Conservation (phyloP, 2,797 vertebrate genomes). For the Tamandua tetradactyla region DNA sequence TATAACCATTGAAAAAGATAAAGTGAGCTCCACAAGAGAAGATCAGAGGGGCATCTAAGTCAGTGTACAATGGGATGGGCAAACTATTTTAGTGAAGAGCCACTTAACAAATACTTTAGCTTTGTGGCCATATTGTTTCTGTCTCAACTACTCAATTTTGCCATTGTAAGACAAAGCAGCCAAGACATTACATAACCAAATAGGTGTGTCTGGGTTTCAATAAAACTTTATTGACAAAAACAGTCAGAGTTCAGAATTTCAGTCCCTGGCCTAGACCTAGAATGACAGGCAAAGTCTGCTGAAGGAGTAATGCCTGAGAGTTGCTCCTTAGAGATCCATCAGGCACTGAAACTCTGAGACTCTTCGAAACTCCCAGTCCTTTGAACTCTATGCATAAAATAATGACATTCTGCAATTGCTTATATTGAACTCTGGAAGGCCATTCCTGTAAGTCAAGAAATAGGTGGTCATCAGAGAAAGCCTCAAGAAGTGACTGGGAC, state of each 20-base stretch:
- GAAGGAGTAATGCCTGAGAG: not conserved
- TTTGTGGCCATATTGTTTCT: not conserved
- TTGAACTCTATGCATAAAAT: not conserved
- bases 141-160: not conserved
- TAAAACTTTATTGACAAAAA: not conserved
- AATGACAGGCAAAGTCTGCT: not conserved
- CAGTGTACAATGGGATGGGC: not conserved
- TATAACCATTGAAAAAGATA: not conserved
- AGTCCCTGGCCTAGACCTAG: not conserved
- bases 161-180: not conserved
- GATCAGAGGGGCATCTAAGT: not conserved
- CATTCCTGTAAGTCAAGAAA: not conserved
- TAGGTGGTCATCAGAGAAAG: not conserved
- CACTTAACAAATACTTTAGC: no score
- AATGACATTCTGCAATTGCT: not conserved
- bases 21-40: not conserved
- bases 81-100: not conserved
- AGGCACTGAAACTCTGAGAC: not conserved
- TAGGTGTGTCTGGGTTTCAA: not conserved
- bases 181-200: not conserved
- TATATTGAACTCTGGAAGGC: not conserved
- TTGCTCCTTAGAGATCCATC: not conserved
- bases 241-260: not conserved
- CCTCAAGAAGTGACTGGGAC: not conserved
- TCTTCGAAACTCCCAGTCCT: not conserved